A percentile compares a stretch with the other conserved stretches of the same genome.
Evolutionary conservation across 2,888 invertebrate species (phyloP).

Genomic region (Anthophora plumipes): DNA sequence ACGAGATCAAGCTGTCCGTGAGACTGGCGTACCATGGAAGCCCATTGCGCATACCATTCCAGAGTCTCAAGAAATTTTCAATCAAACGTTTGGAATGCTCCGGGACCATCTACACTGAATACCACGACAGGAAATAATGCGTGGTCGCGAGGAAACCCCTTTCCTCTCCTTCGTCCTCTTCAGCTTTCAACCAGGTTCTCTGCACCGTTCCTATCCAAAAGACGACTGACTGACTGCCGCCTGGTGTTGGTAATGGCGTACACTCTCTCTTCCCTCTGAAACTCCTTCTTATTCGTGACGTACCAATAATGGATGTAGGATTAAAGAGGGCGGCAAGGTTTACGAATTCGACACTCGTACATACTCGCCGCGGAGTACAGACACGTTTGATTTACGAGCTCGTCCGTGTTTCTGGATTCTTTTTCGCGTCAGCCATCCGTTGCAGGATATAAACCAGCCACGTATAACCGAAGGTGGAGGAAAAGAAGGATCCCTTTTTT

Average conservation of each 20-base stretch:
- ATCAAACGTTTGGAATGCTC: conserved; percentile 84
- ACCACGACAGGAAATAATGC: conserved; percentile 80
- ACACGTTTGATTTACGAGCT: conserved; percentile 75
- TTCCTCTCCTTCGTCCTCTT: conserved; percentile 18
- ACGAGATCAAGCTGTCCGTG: conserved; percentile 56
- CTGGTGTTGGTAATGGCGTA: conserved; percentile 53
- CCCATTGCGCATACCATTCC: conserved; percentile 77
- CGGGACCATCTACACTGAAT: conserved; percentile 75
- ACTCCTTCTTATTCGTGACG: conserved; percentile 71
- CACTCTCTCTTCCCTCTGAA: conserved; percentile 25
- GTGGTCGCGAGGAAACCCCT: conserved; percentile 70
- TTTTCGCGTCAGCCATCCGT: conserved; percentile 67
- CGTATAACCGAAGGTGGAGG: not conserved
- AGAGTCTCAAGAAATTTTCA: conserved; percentile 84
- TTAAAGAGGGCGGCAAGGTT: conserved; percentile 72
- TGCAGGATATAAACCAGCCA: conserved; percentile 67
- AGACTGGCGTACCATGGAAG: conserved; percentile 45
- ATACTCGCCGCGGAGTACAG: conserved; percentile 52
- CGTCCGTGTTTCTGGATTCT: conserved; percentile 71
- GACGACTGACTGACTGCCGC: conserved; percentile 36
- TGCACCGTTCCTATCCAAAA: conserved; percentile 25
- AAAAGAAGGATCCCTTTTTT: conserved; percentile 65
- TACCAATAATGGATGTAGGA: conserved; percentile 75
- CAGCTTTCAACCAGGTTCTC: too few species aligned
- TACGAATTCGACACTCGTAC: conserved; percentile 70